Conservation (phyloP, 2,113 vertebrate genomes). For the Polyodon spathula region DNA sequence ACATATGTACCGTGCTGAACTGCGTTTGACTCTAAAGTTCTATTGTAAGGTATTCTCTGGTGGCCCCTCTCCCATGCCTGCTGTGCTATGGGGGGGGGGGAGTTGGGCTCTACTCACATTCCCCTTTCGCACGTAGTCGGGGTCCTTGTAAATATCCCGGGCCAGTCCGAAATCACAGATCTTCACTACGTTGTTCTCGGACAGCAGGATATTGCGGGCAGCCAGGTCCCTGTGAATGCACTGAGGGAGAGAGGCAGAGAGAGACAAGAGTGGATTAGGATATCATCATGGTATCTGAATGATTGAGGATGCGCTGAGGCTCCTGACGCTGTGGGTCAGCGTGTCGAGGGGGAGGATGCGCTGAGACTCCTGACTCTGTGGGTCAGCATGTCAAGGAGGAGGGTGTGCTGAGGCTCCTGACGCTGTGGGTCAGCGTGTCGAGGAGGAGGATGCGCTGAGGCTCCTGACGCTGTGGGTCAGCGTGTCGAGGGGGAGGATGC, state of each 20-base stretch:
- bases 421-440: no score
- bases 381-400: conserved; percentile 12
- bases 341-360: no score
- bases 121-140: conserved; percentile 95
- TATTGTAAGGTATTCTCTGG: background rate
- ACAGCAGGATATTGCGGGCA: conserved; percentile 93
- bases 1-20: no score
- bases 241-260: conserved; percentile 40
- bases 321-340: background rate
- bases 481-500: no score
- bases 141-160: conserved; percentile 97
- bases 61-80: background rate
- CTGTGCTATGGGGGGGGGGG: background rate
- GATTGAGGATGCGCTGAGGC: background rate
- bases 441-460: background rate
- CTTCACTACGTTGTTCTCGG: conserved; percentile 93
- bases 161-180: conserved; percentile 97
- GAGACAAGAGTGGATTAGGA: background rate
- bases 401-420: no score
- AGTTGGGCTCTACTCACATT: conserved; percentile 63
- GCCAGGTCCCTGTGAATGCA: conserved; percentile 94
- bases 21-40: no score
- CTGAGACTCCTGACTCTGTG: no score
- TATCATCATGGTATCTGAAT: conserved; percentile 5
- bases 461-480: background rate